A percentile compares a stretch with the other conserved stretches of the same genome.
These are phyloP conservation scores for Toxotes chatareus DNA, from an alignment of 2,113 vertebrate genomes.

Conservation along the genomic window DNA sequence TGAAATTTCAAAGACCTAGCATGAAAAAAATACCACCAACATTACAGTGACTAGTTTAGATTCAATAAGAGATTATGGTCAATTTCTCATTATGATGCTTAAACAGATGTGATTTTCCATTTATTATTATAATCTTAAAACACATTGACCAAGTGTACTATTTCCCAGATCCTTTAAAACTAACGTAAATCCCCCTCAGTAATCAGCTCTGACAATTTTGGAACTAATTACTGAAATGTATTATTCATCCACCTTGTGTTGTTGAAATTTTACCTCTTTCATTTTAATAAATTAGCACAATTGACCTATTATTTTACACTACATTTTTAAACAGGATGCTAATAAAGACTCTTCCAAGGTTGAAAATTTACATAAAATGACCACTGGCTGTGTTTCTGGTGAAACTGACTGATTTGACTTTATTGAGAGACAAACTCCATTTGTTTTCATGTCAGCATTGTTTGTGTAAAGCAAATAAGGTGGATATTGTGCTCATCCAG, in stretches of 20 bases:
- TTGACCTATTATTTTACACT: background rate
- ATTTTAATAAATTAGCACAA: background rate
- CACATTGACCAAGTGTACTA: background rate
- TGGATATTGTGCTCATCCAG: background rate
- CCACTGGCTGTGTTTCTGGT: background rate
- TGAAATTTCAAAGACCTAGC: background rate
- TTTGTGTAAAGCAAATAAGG: constrained; percentile 8
- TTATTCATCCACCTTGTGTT: too few species aligned
- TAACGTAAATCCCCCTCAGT: background rate
- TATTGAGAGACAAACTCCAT: background rate
- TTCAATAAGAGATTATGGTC: background rate
- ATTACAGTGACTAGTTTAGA: background rate
- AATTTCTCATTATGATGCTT: background rate
- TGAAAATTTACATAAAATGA: background rate
- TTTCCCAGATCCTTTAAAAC: background rate
- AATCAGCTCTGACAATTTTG: background rate
- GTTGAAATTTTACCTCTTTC: background rate
- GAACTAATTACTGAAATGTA: too few species aligned
- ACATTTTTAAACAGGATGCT: background rate
- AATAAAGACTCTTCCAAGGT: background rate
- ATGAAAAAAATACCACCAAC: background rate
- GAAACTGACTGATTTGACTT: background rate
- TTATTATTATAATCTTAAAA: background rate
- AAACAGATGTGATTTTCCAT: too few species aligned
- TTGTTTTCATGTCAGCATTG: constrained; percentile 5